Evolutionary conservation across 2,113 vertebrate genomes (phyloP).

Genomic region (Opisthocomus hoazin): DNA sequence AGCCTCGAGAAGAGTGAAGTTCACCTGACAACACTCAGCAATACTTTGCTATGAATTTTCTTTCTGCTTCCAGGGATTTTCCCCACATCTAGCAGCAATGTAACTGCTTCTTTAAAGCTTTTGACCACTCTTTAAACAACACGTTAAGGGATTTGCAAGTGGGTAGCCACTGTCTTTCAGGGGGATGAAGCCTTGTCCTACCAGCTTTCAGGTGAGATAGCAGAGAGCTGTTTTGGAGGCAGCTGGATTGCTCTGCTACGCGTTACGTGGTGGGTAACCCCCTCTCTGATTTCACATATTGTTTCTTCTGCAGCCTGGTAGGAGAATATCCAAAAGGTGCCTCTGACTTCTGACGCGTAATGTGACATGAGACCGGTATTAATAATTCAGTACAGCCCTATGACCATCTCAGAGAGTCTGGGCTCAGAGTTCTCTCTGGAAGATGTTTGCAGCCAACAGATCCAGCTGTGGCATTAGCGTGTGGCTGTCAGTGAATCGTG

Average conservation of each 20-base stretch:
- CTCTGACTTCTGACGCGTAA: neutral
- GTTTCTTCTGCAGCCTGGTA: neutral
- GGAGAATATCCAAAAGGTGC: neutral
- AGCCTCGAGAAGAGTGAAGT: neutral
- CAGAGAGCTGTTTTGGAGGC: neutral
- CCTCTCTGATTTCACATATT: neutral
- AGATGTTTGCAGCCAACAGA: neutral
- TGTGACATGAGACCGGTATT: neutral
- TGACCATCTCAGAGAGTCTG: neutral
- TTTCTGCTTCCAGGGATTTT: neutral
- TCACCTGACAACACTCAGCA: neutral
- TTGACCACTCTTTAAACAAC: neutral
- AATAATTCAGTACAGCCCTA: neutral
- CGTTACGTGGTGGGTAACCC: neutral
- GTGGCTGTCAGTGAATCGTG: neutral
- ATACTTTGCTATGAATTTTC: neutral
- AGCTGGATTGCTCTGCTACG: neutral
- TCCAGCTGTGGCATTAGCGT: accelerated
- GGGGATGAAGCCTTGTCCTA: neutral
- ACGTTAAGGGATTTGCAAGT: neutral
- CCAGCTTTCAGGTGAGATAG: neutral
- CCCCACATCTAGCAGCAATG: neutral
- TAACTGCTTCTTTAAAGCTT: neutral
- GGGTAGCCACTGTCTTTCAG: neutral
- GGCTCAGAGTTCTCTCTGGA: neutral